Conservation (phyloP, 2,113 vertebrate genomes). For the Lamprologus lemairii region DNA sequence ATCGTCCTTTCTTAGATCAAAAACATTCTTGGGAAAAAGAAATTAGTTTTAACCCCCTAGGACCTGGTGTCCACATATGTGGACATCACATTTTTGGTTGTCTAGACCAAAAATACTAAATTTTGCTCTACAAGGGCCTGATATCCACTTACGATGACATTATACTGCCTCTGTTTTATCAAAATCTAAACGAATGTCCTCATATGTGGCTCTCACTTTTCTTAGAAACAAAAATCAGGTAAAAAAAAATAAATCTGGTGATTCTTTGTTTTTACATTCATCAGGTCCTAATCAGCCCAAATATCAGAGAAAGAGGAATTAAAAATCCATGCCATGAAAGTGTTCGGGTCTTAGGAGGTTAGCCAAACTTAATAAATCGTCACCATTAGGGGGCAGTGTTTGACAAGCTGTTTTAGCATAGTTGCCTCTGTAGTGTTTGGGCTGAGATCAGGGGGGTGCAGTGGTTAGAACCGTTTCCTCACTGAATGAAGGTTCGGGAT, state of each 20-base stretch:
- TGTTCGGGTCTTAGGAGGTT: not conserved
- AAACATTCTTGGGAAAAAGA: not conserved
- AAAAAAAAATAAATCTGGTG: not conserved
- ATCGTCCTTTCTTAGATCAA: conserved; percentile 48
- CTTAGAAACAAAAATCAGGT: not conserved
- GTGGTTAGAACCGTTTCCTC: not conserved
- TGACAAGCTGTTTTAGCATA: not conserved
- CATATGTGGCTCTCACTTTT: not conserved
- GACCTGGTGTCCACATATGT: not conserved
- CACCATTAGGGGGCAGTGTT: not conserved
- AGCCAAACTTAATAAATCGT: not conserved
- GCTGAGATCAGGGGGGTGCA: rapidly evolving
- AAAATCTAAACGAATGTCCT: not conserved
- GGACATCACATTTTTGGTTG: not conserved
- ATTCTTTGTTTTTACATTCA: not conserved
- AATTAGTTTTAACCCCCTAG: not conserved
- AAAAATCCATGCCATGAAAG: not conserved
- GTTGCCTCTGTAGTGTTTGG: not conserved
- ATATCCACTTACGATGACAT: not conserved
- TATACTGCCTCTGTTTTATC: not conserved
- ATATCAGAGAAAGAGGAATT: too few relatives aligned
- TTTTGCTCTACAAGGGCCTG: not conserved
- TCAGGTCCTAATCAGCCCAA: too few relatives aligned
- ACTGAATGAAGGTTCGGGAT: not conserved
- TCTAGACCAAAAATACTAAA: not conserved